Evolutionary conservation across 2,113 vertebrate species (phyloP).

Genomic region (Paramormyrops kingsleyae): DNA sequence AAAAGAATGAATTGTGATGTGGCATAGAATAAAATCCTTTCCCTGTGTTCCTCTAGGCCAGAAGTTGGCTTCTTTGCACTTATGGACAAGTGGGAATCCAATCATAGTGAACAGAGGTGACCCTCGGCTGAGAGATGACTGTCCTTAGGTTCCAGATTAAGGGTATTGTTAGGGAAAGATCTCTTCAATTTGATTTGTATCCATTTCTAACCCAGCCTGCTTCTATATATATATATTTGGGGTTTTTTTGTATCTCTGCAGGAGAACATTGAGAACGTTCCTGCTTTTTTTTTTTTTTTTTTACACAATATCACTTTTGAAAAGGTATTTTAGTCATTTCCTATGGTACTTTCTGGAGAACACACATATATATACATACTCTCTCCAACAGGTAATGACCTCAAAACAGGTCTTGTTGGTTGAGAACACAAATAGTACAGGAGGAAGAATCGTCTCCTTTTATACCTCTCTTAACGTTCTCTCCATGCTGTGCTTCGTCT

Average conservation of each 20-base stretch:
- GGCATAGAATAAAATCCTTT: not conserved
- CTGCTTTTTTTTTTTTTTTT: not conserved
- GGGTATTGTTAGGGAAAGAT: not conserved
- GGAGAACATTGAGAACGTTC: not conserved
- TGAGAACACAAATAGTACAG: not conserved
- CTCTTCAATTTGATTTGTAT: not conserved
- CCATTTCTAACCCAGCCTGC: not conserved
- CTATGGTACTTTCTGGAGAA: not conserved
- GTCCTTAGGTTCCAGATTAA: not conserved
- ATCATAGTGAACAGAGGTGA: not conserved
- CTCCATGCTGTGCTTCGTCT: not conserved
- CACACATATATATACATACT: not conserved
- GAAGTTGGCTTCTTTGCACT: not conserved
- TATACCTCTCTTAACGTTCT: not conserved
- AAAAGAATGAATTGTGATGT: not conserved
- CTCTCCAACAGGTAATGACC: not conserved
- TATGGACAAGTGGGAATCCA: not conserved
- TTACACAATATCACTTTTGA: not conserved
- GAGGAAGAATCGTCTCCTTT: not conserved
- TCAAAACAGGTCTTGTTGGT: not conserved
- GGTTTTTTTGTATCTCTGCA: not conserved
- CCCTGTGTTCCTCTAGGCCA: not conserved
- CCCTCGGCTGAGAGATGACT: not conserved
- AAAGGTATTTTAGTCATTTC: not conserved
- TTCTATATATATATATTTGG: not conserved